These are phyloP conservation scores for Cairina moschata DNA, from an alignment of 2,113 vertebrate species.

Conservation along the genomic window DNA sequence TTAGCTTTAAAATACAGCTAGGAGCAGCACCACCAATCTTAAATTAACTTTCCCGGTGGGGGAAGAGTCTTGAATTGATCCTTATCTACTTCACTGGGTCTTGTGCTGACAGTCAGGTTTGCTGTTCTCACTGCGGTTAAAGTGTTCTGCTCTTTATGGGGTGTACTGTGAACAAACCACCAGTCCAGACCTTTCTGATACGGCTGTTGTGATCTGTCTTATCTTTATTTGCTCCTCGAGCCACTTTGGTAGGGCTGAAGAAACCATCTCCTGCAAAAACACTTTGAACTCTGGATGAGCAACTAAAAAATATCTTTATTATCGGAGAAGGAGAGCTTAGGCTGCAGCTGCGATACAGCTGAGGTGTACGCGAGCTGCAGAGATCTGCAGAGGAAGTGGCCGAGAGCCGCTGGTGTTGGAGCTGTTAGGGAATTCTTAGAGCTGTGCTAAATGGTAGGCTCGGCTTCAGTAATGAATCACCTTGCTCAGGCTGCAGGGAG, in stretches of 20 bases:
- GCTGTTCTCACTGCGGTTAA: conserved; percentile 55
- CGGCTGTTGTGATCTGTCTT: conserved; percentile 42
- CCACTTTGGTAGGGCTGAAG: conserved; percentile 55
- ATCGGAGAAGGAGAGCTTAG: neutral
- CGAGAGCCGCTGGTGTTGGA: neutral
- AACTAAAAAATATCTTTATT: conserved; percentile 43
- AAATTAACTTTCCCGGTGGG: conserved; percentile 40
- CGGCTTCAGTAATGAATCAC: conserved; percentile 15
- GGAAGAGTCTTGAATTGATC: conserved; percentile 35
- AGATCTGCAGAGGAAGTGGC: conserved; percentile 51
- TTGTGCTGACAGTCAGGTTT: conserved; percentile 52
- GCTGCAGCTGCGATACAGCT: conserved; percentile 42
- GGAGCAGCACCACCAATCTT: neutral
- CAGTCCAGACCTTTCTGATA: conserved; percentile 59
- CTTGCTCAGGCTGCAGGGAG: neutral
- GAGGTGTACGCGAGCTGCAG: neutral
- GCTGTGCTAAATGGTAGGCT: conserved; percentile 28
- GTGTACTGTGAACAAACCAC: conserved; percentile 52
- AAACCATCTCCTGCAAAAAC: conserved; percentile 53
- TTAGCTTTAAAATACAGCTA: conserved; percentile 52
- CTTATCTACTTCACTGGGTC: conserved; percentile 53
- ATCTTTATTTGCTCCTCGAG: conserved; percentile 69
- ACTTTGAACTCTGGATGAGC: conserved; percentile 67
- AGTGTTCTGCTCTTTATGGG: conserved; percentile 57
- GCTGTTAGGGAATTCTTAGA: conserved; percentile 53